phyloP scores from a whole-genome alignment of 2,888 invertebrate species.

The Theristus sp. region DNA sequence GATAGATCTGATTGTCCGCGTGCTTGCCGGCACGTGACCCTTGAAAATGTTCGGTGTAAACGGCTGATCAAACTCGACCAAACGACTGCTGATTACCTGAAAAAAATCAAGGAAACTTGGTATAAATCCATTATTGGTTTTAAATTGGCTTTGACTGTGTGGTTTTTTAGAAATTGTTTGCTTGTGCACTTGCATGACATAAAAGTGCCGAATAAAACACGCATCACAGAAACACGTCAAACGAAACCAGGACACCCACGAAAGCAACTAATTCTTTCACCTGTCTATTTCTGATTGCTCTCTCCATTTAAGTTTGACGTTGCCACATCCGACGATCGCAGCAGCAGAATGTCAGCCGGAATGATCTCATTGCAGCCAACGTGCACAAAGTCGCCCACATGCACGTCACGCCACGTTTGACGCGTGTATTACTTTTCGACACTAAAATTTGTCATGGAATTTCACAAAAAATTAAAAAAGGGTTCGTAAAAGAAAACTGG shows the following conservation, averaged over 20 bases:
- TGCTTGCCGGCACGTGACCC: conserved; percentile 69
- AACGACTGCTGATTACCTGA: too few species aligned
- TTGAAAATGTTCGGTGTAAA: conserved; percentile 39
- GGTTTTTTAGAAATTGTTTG: too few species aligned
- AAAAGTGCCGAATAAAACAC: too few species aligned
- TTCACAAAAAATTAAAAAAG: too few species aligned
- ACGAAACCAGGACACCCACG: too few species aligned
- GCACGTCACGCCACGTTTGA: conserved; percentile 57
- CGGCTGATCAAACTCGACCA: too few species aligned
- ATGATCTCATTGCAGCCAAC: conserved; percentile 87
- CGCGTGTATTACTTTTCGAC: background rate
- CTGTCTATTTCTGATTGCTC: conserved; percentile 79
- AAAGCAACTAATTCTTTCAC: too few species aligned
- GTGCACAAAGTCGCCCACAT: conserved; percentile 82
- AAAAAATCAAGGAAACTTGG: too few species aligned
- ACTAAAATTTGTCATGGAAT: background rate
- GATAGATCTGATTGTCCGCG: conserved; percentile 83
- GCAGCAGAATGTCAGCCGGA: conserved; percentile 77
- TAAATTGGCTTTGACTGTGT: too few species aligned
- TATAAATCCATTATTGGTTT: too few species aligned
- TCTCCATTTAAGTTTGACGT: conserved; percentile 92
- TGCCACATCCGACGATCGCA: conserved; percentile 69
- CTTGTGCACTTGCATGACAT: too few species aligned
- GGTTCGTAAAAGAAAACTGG: background rate
- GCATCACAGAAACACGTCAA: too few species aligned